Conservation (phyloP, 2,888 invertebrate species). For the Temnothorax rugatulus region DNA sequence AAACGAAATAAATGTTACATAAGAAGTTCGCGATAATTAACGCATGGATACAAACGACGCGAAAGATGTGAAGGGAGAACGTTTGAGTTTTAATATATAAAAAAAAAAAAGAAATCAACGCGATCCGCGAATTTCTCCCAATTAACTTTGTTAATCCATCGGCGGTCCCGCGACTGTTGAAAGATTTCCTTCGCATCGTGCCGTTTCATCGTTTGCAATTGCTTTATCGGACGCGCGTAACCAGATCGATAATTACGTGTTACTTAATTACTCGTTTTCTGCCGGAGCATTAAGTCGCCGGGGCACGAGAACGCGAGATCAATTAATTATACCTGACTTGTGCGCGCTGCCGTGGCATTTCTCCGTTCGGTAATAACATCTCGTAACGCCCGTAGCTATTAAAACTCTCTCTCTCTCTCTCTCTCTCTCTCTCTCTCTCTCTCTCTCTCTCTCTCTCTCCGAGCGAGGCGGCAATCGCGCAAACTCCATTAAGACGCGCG, state of each 20-base stretch:
- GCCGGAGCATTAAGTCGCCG: conserved; percentile 32
- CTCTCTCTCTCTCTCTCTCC: conserved; percentile 3
- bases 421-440: conserved; percentile 16
- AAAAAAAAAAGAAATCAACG: not conserved
- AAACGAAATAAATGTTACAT: not conserved
- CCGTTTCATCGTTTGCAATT: conserved; percentile 40
- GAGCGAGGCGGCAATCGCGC: conserved; percentile 48
- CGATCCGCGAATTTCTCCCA: conserved; percentile 2
- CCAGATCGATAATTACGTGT: conserved; percentile 44
- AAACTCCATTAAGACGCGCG: conserved; percentile 54
- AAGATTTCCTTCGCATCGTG: conserved; percentile 19
- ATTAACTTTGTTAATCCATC: not conserved
- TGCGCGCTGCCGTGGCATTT: conserved; percentile 24
- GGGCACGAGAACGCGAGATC: conserved; percentile 27
- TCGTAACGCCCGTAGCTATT: conserved; percentile 51
- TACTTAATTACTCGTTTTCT: conserved; percentile 50
- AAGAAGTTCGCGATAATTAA: not conserved
- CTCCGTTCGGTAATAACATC: conserved; percentile 50
- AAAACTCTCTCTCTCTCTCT: conserved; percentile 31
- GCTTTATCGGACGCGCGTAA: conserved; percentile 29
- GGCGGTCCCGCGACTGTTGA: conserved; percentile 5
- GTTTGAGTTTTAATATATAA: not conserved
- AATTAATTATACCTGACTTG: conserved; percentile 40
- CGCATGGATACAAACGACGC: not conserved
- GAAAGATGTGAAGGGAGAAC: not conserved